Evolutionary conservation across 2,888 invertebrate species (phyloP).

Genomic region (Pandemis cinnamomeana): DNA sequence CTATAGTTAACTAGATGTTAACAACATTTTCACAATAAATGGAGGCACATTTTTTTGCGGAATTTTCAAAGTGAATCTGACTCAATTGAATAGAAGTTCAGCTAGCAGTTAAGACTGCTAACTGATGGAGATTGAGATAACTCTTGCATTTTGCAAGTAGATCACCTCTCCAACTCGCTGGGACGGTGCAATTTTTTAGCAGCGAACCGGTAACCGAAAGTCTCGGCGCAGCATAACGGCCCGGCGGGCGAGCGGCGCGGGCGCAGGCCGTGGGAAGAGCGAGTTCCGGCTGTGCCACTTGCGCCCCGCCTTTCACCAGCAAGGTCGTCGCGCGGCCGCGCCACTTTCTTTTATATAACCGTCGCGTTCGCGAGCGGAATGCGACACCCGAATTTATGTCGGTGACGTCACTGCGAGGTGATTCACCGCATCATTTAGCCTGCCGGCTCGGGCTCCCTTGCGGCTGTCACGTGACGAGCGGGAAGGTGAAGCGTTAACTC

Average conservation of each 20-base stretch:
- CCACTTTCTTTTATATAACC: constrained; percentile 84
- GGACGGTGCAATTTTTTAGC: constrained; percentile 65
- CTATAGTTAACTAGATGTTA: too few relatives aligned
- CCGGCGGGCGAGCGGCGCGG: constrained; percentile 46
- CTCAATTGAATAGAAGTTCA: not conserved
- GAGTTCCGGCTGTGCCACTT: constrained; percentile 82
- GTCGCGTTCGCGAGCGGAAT: constrained; percentile 62
- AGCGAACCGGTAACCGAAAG: constrained; percentile 72
- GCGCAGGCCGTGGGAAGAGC: constrained; percentile 73
- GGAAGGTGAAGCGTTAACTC: not conserved
- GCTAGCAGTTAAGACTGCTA: not conserved
- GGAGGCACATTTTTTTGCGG: too few relatives aligned
- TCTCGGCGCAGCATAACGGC: constrained; percentile 60
- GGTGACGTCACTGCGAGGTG: constrained; percentile 76
- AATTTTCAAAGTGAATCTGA: not conserved
- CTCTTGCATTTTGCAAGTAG: constrained; percentile 39
- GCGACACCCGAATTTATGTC: constrained; percentile 79
- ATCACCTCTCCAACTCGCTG: constrained; percentile 50
- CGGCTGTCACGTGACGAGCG: not conserved
- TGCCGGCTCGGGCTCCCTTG: constrained; percentile 34
- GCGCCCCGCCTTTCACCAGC: constrained; percentile 80
- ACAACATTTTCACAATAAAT: too few relatives aligned
- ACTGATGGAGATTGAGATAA: not conserved
- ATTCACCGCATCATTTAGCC: constrained; percentile 62
- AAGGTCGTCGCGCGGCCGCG: constrained; percentile 81